Evolutionary conservation across 2,113 vertebrate species (phyloP), one percentile per base, ranked within the genome.

Genomic region (Dasyurus viverrinus): DNA sequence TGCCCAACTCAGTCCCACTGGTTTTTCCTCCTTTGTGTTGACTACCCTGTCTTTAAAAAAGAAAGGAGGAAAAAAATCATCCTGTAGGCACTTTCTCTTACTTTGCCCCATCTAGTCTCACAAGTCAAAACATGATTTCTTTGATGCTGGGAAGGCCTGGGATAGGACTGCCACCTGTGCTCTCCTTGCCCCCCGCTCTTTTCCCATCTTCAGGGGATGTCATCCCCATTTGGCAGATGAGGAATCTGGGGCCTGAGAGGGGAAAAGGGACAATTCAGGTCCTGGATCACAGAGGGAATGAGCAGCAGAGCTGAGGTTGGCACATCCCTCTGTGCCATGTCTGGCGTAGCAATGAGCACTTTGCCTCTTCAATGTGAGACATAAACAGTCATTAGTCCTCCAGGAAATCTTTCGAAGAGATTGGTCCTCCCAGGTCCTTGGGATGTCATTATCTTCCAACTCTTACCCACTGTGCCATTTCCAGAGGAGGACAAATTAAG

Each of bases 231-330:
- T 84, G 23, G 36, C 16, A 84, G 36, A 84, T 42, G 60, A 84
- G 68, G 16, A 84, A 84, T 22, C 16, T 84, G n/a, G 22, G 68
- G 22, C n/a, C n/a, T 42, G 68, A 19, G n/a, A 84, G n/a, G 42
- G 68, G 19, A 84, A 19, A 84, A 76, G 68, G 57, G 30, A 68
- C 60, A 36, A 19, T 68, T 68, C 60, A 68, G 60, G n/a, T 89
- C 84, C 27, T 90, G 47, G 25, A 30, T 89, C 50, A 48, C 8
- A 54, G 0, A 93, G 84, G 14, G 50, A 0, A 90, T 90, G 89
- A 84, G 54, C 12, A 25, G 93, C 53, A 22, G 89, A 90, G 53
- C 54, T 92, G 97, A 96, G 76, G 0, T 11, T 84, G 68, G 42
- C 90, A 23, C 89, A 60, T 36, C 2, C 55, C 89, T 92, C 89